Percentiles rank a stretch among this genome's conserved stretches.
These are phyloP conservation scores for Drosophila rufa DNA, from an alignment of 1,140 invertebrate genomes.

Conservation along the genomic window DNA sequence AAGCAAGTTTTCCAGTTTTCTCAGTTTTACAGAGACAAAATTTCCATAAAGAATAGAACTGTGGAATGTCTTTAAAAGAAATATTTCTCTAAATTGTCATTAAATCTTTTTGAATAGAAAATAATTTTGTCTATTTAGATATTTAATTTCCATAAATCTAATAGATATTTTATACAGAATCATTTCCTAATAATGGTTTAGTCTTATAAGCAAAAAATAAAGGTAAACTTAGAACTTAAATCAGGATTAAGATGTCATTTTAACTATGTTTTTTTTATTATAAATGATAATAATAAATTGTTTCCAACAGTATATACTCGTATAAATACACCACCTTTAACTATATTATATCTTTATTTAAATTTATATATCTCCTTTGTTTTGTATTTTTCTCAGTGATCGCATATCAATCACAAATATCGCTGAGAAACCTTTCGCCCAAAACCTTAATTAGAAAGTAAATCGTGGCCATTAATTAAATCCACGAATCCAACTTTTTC, in stretches of 20 bases:
- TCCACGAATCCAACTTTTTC: constrained; percentile 36
- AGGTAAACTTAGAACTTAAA: too few relatives aligned
- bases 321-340: not conserved
- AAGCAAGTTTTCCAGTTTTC: constrained; percentile 35
- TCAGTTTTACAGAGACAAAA: constrained; percentile 15
- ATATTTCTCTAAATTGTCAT: not conserved
- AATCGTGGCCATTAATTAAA: constrained; percentile 76
- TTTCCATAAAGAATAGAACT: not conserved
- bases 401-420: constrained; percentile 79
- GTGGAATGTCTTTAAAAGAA: too few relatives aligned
- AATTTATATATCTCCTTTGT: too few relatives aligned
- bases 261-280: too few relatives aligned
- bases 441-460: constrained; percentile 74
- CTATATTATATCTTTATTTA: not conserved
- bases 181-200: too few relatives aligned
- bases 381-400: not conserved
- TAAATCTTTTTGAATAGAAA: not conserved
- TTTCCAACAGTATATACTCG: not conserved
- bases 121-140: accelerated
- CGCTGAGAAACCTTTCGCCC: constrained; percentile 43
- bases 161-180: not conserved
- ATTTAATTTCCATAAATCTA: not conserved
- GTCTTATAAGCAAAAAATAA: not conserved
- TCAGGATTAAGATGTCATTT: too few relatives aligned
- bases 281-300: not conserved